Conservation (phyloP, 2,113 vertebrate species). For the Amazona guildingii region DNA sequence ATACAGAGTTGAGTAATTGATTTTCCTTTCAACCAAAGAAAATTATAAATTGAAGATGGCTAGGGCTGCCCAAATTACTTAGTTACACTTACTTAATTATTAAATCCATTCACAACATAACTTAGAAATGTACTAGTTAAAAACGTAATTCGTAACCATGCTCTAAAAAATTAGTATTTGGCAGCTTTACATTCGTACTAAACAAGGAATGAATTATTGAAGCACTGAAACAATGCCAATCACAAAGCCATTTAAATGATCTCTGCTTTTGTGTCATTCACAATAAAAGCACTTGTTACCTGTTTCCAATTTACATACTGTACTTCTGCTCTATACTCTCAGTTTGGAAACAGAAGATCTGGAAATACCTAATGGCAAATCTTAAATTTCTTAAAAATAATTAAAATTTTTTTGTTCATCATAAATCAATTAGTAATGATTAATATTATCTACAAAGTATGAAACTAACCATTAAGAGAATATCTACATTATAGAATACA, state of each 20-base stretch:
- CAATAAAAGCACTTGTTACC: constrained; percentile 23
- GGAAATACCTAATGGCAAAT: constrained; percentile 43
- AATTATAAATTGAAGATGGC: not conserved
- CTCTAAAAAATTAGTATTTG: not conserved
- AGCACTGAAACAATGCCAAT: constrained; percentile 16
- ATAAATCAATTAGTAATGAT: constrained; percentile 33
- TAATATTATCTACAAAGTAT: constrained; percentile 17
- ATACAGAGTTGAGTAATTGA: not conserved
- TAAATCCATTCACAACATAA: constrained; percentile 7
- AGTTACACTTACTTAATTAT: constrained; percentile 40
- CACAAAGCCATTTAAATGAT: constrained; percentile 1
- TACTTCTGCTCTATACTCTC: constrained; percentile 44
- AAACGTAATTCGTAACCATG: not conserved
- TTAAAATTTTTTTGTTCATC: constrained; percentile 25
- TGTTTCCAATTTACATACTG: constrained; percentile 58
- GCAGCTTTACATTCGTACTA: constrained; percentile 1
- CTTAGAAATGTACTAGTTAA: not conserved
- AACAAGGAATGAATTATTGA: not conserved
- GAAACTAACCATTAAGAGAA: not conserved
- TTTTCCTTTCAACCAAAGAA: not conserved
- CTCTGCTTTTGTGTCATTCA: constrained; percentile 35
- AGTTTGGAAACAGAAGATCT: constrained; percentile 43
- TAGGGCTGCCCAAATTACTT: not conserved
- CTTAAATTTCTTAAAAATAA: constrained; percentile 50
- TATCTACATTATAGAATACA: constrained; percentile 1